A percentile compares a stretch with the other conserved stretches of the same genome.
phyloP scores from a whole-genome alignment of 2,113 vertebrate species.

The Oenanthe oenanthe region DNA sequence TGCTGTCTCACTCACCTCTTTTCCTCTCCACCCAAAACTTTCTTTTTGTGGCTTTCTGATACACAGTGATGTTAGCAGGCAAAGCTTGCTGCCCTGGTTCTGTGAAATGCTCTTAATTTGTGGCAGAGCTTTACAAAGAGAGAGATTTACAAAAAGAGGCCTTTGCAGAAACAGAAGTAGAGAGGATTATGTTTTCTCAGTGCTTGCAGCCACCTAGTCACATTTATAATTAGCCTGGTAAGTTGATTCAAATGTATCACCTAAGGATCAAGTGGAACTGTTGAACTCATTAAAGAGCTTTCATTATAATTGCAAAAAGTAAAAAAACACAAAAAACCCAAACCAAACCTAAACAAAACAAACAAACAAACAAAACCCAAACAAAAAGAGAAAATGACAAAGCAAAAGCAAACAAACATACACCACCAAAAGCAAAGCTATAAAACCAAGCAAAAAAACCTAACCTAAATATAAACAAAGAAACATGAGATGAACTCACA shows the following conservation, averaged over 20 bases:
- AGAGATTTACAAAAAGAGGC: not conserved
- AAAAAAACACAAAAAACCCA: not conserved
- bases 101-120: not conserved
- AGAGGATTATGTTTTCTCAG: not conserved
- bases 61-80: not conserved
- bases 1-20: not conserved
- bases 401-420: not conserved
- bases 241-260: not conserved
- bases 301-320: not conserved
- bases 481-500: not conserved
- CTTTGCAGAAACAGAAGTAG: not conserved
- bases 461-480: not conserved
- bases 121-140: not conserved
- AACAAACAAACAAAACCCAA: not conserved
- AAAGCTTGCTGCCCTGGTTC: not conserved
- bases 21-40: not conserved
- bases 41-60: not conserved
- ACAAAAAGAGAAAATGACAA: too few relatives aligned
- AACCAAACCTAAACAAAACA: not conserved
- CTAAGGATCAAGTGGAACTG: not conserved
- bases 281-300: constrained; percentile 21
- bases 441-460: not conserved
- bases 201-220: not conserved
- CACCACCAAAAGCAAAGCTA: not conserved
- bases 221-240: not conserved